A percentile compares a stretch with the other conserved stretches of the same genome.
Evolutionary conservation across 2,888 invertebrate genomes (phyloP).

Genomic region (Adela reaumurella): DNA sequence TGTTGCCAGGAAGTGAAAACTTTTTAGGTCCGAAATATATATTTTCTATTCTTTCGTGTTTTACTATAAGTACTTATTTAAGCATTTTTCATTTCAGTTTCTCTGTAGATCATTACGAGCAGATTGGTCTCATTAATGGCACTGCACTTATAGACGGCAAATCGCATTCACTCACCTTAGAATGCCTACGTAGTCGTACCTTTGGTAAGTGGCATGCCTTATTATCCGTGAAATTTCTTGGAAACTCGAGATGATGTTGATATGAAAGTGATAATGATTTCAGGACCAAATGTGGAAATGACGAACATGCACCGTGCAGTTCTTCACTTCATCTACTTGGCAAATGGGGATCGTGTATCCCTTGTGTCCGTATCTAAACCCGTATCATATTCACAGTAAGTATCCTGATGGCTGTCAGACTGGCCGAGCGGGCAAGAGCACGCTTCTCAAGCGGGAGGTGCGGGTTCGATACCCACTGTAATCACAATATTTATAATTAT

Average conservation of each 20-base stretch:
- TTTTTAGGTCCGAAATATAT: background rate
- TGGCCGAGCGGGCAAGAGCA: too few species aligned
- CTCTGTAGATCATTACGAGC: slow-evolving; percentile 75
- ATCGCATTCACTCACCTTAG: slow-evolving; percentile 44
- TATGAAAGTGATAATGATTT: slow-evolving; percentile 4
- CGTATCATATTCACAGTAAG: slow-evolving; percentile 55
- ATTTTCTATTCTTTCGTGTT: background rate
- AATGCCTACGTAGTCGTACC: slow-evolving; percentile 66
- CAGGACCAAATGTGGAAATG: slow-evolving; percentile 63
- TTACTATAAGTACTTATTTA: background rate
- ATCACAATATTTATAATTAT: too few species aligned
- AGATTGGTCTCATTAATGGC: slow-evolving; percentile 63
- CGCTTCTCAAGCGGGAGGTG: too few species aligned
- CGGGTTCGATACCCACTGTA: too few species aligned
- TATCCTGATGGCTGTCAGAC: slow-evolving; percentile 8
- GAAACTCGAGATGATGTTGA: too few species aligned
- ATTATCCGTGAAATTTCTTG: too few species aligned
- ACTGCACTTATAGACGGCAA: slow-evolving; percentile 50
- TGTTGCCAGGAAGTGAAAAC: background rate
- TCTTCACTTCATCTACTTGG: slow-evolving; percentile 64
- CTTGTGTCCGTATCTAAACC: slow-evolving; percentile 66
- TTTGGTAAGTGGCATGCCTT: slow-evolving; percentile 41
- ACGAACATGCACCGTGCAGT: slow-evolving; percentile 64
- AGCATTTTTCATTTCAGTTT: slow-evolving; percentile 37
- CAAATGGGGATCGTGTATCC: slow-evolving; percentile 66